Base-by-base conservation (phyloP, 2,888 invertebrate genomes). In the Galerucella calmariensis region DNA sequence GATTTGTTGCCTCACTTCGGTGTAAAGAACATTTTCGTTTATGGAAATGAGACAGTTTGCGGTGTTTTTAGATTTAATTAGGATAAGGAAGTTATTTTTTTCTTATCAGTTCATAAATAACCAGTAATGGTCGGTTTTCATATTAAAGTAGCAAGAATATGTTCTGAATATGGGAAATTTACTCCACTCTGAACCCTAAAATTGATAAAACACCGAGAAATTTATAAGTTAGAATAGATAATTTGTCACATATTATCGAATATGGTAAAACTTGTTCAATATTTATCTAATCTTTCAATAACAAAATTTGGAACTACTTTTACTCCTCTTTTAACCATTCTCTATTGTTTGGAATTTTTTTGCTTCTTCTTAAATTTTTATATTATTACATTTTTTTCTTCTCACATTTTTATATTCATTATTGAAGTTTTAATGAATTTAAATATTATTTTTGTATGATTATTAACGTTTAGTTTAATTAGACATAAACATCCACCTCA, bases 41-140 rank as follows among this genome's bases (percentile, higher is more conserved):
- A 75, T 80, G 79, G 65, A 79, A 78, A 79, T 75, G 77, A 66
- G 77, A 76, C 75, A 78, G 68, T 77, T 76, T 73, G 76, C 73
- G 72, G 72, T 77, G 75, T 83, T 84, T 84, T 81, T 78, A 85
- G 87, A 87, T 87, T 87, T 87, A 87, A 87, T 87, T 87, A 87
- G 80, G 87, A 87, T 87, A 87, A 86, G 81, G 78, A 78, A 82
- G 83, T 85, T 84, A 84, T 85, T 85, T 82, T 81, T 80, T 81
- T 41, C 83, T 85, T 86, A 86, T 86, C 86, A 85, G 82, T 84
- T 84, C 84, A 86, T 85, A 85, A 85, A 85, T 86, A 85, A 82
- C 81, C 78, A 79, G 83, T 83, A 84, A 84, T 83, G 83, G 78
- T 79, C 75, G 78, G 77, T 79, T 81, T 81, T 77, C 82, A 81